Evolutionary conservation across 2,888 invertebrate species (phyloP).

Genomic region (Candidula unifasciata): DNA sequence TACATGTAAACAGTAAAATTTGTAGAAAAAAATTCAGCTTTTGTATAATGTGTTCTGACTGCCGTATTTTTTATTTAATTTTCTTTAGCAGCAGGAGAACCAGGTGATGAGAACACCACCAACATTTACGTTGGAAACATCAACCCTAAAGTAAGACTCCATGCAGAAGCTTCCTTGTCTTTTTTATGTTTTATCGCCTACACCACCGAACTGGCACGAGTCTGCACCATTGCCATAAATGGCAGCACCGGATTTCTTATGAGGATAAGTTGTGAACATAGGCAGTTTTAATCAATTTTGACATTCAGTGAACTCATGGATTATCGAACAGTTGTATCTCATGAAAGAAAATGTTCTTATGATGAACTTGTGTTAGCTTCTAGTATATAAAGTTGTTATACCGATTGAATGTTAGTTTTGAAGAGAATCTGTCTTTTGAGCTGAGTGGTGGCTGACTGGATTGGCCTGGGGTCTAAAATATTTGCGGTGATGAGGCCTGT

Average conservation of each 20-base stretch:
- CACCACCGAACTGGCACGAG: not conserved
- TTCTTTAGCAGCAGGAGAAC: constrained; percentile 58
- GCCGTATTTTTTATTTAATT: not conserved
- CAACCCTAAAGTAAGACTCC: constrained; percentile 89
- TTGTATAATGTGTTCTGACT: not conserved
- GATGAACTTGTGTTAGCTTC: not conserved
- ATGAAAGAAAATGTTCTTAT: not conserved
- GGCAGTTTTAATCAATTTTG: not conserved
- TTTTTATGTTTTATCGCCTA: constrained; percentile 21
- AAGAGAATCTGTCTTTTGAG: not conserved
- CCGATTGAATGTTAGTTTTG: not conserved
- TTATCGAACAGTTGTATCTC: not conserved
- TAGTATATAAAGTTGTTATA: not conserved
- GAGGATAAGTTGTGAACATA: not conserved
- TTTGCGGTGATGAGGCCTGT: too few species aligned
- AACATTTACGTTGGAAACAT: constrained; percentile 98
- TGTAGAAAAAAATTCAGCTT: not conserved
- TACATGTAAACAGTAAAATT: too few species aligned
- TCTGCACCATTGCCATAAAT: not conserved
- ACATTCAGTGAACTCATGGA: not conserved
- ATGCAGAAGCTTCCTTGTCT: constrained; percentile 35
- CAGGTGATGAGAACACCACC: constrained; percentile 96
- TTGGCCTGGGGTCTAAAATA: too few species aligned
- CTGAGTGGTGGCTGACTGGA: not conserved
- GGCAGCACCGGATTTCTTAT: not conserved